Evolutionary conservation across 2,888 invertebrate genomes (phyloP).

Genomic region (Lasius platythorax): DNA sequence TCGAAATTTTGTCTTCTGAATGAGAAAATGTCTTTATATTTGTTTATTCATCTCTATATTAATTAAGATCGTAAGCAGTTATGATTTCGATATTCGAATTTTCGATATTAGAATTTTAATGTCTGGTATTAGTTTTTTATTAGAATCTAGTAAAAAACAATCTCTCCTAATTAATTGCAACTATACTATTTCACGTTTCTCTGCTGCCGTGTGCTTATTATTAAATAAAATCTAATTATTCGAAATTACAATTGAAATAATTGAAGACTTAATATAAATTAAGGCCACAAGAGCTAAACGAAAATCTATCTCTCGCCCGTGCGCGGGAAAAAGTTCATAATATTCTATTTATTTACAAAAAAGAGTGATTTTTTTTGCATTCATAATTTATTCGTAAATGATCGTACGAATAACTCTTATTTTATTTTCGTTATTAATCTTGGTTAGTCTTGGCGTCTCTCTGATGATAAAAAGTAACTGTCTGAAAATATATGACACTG

Average conservation of each 20-base stretch:
- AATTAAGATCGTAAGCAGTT: slow-evolving; percentile 4
- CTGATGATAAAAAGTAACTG: background rate
- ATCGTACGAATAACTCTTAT: background rate
- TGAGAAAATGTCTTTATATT: background rate
- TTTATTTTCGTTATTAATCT: slow-evolving; percentile 10
- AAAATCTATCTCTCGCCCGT: background rate
- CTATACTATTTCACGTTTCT: background rate
- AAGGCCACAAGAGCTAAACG: background rate
- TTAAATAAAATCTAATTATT: background rate
- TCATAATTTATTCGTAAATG: background rate
- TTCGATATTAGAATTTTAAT: background rate
- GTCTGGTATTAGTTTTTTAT: background rate
- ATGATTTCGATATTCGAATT: background rate
- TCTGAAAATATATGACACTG: slow-evolving; percentile 15
- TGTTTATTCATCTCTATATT: background rate
- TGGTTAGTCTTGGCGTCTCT: slow-evolving; percentile 17
- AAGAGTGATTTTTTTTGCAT: background rate
- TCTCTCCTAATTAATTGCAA: background rate
- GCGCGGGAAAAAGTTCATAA: background rate
- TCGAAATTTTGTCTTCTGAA: background rate
- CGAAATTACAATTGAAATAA: background rate
- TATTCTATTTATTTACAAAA: slow-evolving; percentile 3
- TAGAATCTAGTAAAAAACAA: background rate
- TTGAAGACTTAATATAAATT: background rate
- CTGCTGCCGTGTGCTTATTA: background rate